Evolutionary conservation across 2,888 invertebrate genomes (phyloP), one percentile per base, ranked within the genome.

Genomic region (Platycheirus albimanus): DNA sequence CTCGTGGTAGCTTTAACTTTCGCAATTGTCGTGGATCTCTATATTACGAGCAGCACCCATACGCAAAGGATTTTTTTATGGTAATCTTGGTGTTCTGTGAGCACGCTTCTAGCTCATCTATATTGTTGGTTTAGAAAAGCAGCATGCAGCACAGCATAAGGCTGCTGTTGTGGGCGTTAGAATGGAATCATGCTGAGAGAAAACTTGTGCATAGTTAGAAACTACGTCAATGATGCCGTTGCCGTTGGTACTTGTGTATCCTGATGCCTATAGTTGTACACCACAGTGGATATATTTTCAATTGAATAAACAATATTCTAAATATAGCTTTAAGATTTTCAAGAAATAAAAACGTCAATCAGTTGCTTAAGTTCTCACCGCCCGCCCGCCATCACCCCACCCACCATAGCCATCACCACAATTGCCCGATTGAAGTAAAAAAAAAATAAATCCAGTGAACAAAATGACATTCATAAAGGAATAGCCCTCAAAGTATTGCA

Each of bases 191-290:
- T 54, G 76, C 20, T 4, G 30, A 63, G 70, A 63, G 13, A 1
- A 30, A 76, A 49, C 41, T 15, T 11, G 24, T 70, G 61, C 69
- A 63, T 69, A 20, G 30, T 17, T 75, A 3, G 11, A n/a, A 77
- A 56, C 47, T 64, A 64, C 77, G 77, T 77, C 70, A 77, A 71
- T 77, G 63, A 36, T 13, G 15, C n/a, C n/a, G n/a, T n/a, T n/a
- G n/a, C n/a, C 6, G 0, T 10, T 13, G 6, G 13, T 13, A 24
- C 49, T 24, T 11, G 45, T 15, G 15, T 71, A 45, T n/a, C n/a
- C n/a, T n/a, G n/a, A n/a, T n/a, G n/a, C n/a, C n/a, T n/a, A n/a
- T n/a, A n/a, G n/a, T n/a, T n/a, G n/a, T n/a, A n/a, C 30, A 38
- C 3, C n/a, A 69, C 33, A 4, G 30, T 15, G 20, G 17, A 70